Percentiles rank a stretch among this genome's conserved stretches.
These are phyloP conservation scores for Drosophila tropicalis DNA, from an alignment of 1,140 invertebrate species.

Conservation along the genomic window DNA sequence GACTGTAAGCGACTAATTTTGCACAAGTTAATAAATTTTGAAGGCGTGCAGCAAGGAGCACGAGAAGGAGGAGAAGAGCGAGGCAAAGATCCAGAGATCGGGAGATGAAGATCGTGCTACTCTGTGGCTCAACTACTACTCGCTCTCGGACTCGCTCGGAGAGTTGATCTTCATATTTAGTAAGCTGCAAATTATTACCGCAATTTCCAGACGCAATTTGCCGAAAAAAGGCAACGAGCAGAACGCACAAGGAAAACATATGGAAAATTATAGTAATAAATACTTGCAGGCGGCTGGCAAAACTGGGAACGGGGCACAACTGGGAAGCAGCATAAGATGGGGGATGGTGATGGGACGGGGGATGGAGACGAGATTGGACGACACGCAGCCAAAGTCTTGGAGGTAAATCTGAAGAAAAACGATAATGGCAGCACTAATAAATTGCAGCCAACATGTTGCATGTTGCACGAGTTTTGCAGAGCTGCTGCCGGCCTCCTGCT, in stretches of 20 bases:
- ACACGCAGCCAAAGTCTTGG: constrained; percentile 45
- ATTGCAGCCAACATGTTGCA: constrained; percentile 80
- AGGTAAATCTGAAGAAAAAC: constrained; percentile 80
- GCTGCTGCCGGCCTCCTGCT: constrained; percentile 4
- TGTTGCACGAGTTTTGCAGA: constrained; percentile 64
- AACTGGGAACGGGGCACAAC: neutral
- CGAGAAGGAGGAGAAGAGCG: neutral
- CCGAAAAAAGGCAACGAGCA: constrained; percentile 66
- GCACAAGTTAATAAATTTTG: constrained; percentile 79
- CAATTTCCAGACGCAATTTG: constrained; percentile 80
- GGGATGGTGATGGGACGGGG: neutral
- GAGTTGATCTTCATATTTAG: constrained; percentile 79
- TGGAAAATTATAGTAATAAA: constrained; percentile 82
- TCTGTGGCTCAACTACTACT: constrained; percentile 1
- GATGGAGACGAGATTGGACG: constrained; percentile 29
- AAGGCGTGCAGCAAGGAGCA: constrained; percentile 3
- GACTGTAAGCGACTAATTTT: constrained; percentile 80
- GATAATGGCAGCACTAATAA: constrained; percentile 82
- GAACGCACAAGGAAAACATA: constrained; percentile 78
- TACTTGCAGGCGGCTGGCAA: constrained; percentile 46
- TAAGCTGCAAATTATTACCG: constrained; percentile 77
- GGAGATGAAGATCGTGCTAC: neutral
- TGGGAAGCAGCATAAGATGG: constrained; percentile 4
- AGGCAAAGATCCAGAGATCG: neutral
- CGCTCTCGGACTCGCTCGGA: neutral